These are phyloP conservation scores for Reticulitermes speratus DNA, from an alignment of 1,140 invertebrate species.

Conservation along the genomic window DNA sequence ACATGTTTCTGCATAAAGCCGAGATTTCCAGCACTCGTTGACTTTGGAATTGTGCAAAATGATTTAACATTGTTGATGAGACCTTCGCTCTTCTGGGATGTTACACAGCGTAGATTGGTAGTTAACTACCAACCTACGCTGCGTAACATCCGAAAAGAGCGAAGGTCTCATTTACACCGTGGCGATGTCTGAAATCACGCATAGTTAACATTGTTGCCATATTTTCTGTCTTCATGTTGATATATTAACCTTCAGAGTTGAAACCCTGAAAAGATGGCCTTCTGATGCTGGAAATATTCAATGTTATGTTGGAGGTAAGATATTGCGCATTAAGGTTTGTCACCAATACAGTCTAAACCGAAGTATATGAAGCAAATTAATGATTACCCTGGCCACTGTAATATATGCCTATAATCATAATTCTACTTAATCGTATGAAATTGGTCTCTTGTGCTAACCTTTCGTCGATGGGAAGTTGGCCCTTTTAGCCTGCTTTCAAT, in stretches of 20 bases:
- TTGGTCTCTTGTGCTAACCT: too few species aligned
- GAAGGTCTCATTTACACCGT: too few species aligned
- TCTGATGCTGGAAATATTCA: not conserved
- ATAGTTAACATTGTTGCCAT: not conserved
- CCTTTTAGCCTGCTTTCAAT: too few species aligned
- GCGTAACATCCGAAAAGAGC: too few species aligned
- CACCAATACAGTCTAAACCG: not conserved
- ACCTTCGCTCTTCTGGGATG: too few species aligned
- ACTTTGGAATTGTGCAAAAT: not conserved
- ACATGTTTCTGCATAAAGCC: not conserved
- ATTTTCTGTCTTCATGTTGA: not conserved
- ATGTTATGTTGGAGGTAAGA: not conserved
- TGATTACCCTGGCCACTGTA: not conserved
- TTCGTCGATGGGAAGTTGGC: too few species aligned
- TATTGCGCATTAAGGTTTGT: not conserved
- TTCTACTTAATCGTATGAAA: too few species aligned
- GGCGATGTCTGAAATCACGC: too few species aligned
- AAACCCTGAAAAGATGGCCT: constrained; percentile 5
- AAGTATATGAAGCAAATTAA: not conserved
- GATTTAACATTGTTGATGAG: not conserved
- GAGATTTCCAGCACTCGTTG: not conserved
- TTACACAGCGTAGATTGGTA: too few species aligned
- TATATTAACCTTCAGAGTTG: constrained; percentile 1
- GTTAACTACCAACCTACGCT: too few species aligned
- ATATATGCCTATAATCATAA: too few species aligned